Conservation (phyloP, 2,113 vertebrate species). For the Cromileptes altivelis region DNA sequence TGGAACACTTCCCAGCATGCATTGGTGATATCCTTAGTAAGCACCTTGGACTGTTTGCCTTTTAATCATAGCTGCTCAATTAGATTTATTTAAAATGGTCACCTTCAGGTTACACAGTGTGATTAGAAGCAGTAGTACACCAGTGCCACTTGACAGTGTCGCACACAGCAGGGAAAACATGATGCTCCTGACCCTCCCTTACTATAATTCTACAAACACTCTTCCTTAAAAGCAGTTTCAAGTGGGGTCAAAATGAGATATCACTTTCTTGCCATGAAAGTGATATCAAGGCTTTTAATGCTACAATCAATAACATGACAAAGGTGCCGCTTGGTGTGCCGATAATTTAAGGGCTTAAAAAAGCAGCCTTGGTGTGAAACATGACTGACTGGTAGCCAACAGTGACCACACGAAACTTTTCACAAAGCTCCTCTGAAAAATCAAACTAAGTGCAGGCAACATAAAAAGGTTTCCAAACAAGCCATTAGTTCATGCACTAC, state of each 20-base stretch:
- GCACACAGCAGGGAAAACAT: not conserved
- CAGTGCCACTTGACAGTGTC: not conserved
- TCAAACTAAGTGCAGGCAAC: not conserved
- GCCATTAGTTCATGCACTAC: not conserved
- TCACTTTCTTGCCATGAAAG: not conserved
- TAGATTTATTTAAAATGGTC: not conserved
- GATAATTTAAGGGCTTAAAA: not conserved
- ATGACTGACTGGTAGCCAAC: not conserved
- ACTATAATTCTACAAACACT: not conserved
- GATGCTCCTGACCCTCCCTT: not conserved
- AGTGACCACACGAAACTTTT: not conserved
- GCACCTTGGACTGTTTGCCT: not conserved
- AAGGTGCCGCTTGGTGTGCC: not conserved
- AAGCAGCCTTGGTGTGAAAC: not conserved
- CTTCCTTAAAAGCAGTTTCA: not conserved
- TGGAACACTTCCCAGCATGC: conserved; percentile 3
- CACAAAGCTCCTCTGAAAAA: not conserved
- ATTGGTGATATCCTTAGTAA: not conserved
- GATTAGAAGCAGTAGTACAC: not conserved
- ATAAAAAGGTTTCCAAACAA: not conserved
- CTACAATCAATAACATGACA: not conserved
- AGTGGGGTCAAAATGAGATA: not conserved
- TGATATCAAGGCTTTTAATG: not conserved
- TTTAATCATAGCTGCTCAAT: not conserved
- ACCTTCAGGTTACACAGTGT: not conserved